A percentile compares a stretch with the other conserved stretches of the same genome.
These are phyloP conservation scores for Epinephelus malabaricus DNA, from an alignment of 2,797 vertebrate species.

Conservation along the genomic window DNA sequence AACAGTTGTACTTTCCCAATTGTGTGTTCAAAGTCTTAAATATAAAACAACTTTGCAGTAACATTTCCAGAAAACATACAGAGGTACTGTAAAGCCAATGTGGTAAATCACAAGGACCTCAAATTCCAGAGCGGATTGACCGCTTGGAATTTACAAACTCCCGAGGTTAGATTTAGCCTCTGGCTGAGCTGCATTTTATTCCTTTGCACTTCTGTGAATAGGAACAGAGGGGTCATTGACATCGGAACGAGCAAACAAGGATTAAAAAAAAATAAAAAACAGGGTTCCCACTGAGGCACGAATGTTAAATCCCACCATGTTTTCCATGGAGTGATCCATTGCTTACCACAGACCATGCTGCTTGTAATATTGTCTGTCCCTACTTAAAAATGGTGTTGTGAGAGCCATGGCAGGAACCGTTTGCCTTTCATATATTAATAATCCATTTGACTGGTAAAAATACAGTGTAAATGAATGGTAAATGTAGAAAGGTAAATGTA, in stretches of 20 bases:
- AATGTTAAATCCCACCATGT: conserved; percentile 39
- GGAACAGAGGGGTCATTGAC: conserved; percentile 33
- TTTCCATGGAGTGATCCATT: not conserved
- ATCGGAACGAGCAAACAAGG: conserved; percentile 36
- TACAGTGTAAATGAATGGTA: not conserved
- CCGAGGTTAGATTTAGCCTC: conserved; percentile 1
- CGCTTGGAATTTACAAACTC: conserved; percentile 17
- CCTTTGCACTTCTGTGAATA: conserved; percentile 30
- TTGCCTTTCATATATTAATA: not conserved
- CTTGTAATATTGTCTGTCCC: not conserved
- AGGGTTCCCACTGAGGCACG: conserved; percentile 22
- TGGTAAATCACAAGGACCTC: conserved; percentile 1
- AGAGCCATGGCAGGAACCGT: not conserved
- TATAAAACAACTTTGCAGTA: not conserved
- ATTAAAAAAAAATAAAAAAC: not conserved
- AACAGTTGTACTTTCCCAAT: not conserved
- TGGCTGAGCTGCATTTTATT: conserved; percentile 19
- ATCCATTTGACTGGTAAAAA: not conserved
- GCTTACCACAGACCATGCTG: not conserved
- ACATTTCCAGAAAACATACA: not conserved
- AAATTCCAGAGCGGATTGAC: conserved; percentile 54
- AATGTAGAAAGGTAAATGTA: not conserved
- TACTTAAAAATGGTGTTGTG: not conserved
- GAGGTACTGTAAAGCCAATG: not conserved
- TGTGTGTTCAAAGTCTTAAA: not conserved